Base-by-base conservation (phyloP, 2,113 vertebrate species). In the Castor canadensis region DNA sequence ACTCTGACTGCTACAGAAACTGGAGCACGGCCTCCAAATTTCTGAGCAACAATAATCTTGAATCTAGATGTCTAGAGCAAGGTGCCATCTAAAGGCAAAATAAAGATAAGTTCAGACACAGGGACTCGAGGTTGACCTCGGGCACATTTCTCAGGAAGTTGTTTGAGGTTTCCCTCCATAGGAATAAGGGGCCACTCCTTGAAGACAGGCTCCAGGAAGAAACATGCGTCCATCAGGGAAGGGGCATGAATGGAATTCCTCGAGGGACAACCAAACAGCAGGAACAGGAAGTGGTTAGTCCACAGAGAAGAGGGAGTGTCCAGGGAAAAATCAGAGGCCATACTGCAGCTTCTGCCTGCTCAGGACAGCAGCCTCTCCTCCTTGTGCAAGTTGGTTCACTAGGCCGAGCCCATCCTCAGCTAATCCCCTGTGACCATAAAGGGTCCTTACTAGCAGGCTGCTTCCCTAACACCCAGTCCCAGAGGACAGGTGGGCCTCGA, bases 351-450 rank as follows among this genome's bases (percentile, higher is more conserved):
- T 9, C 77, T 15, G 8, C 5, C 28, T 66, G 64, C 30, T 66
- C 58, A 60, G 58, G 20, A 75, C 9, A 56, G 79, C 38, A 81
- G 54, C 26, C 47, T 54, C 64, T 85, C 35, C 26, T 20, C 32
- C n/a, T 9, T 38, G 0, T 0, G 4, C n/a, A 38, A 5, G 35
- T 3, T 9, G 5, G 9, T 22, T 71, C 47, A 24, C 66, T 19
- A 35, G 60, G 26, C 32, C 3, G 40, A 47, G 22, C 45, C 69
- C 13, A 35, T 17, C 45, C n/a, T 92, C 30, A 28, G n/a, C n/a
- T 28, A 20, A 45, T 24, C 20, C 38, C 38, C 16, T 5, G 4
- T 20, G 19, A 58, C n/a, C 40, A 9, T 30, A 79, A 47, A 60
- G 62, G 24, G 38, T 30, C 52, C 49, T 38, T 38, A 2, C 3